Evolutionary conservation across 2,888 invertebrate genomes (phyloP), one percentile per base, ranked within the genome.

Genomic region (Chymomyza procnemis): DNA sequence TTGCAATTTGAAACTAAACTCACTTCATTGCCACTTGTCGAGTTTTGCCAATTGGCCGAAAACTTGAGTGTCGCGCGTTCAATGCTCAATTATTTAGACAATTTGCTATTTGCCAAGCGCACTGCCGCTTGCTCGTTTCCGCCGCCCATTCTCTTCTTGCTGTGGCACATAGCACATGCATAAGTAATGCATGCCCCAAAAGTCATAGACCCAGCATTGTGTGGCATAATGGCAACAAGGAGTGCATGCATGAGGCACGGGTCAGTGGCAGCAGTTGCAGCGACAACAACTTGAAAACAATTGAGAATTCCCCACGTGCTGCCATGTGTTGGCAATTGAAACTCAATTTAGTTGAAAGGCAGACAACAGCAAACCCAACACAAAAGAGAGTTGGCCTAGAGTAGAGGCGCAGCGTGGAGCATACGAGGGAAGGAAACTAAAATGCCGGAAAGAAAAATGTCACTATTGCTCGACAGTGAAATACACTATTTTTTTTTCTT

Each of bases 271-370:
- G 56, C 30, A 5, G 34, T 12, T 46, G 12, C 50, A 21, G 21
- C 22, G 67, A 41, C 58, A 58, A 58, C 58, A 30, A 58, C 46
- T 58, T 18, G 41, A 82, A 76, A 71, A 81, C 82, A 75, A 83
- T 81, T 71, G 69, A 75, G 59, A 63, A 81, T 84, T 77, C 81
- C 78, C 81, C 74, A 82, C 81, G 82, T 84, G 75, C 77, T 60
- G 76, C 75, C 76, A 80, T 81, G 79, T 79, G 74, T 73, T 74
- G 71, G 80, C 82, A 83, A 82, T 83, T 82, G 84, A 80, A 84
- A 80, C 82, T 79, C 84, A 83, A 83, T 83, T 80, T 80, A 79
- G 79, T 80, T 80, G 79, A 83, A 83, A 34, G 46, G 46, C 34
- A 19, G 30, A 34, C 41, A 34, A 55, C 75, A 76, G 73, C 70